Percentiles rank a stretch among this genome's conserved stretches.
phyloP scores from a whole-genome alignment of 2,888 invertebrate genomes.

The Syritta pipiens region DNA sequence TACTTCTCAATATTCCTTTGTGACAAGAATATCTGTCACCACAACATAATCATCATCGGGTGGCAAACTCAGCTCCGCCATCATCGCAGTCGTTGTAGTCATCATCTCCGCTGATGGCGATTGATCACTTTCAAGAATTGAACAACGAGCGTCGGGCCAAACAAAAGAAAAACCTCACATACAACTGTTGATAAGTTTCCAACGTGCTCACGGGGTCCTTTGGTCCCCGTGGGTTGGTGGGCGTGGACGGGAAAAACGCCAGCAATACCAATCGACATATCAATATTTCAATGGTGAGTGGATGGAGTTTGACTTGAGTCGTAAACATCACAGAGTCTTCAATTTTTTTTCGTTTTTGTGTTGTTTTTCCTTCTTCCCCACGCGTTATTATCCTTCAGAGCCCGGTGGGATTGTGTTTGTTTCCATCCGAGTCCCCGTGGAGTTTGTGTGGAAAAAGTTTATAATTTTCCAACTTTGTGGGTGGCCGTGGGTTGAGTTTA shows the following conservation, averaged over 20 bases:
- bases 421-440: slow-evolving; percentile 26
- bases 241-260: not conserved
- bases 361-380: not conserved
- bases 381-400: slow-evolving; percentile 19
- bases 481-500: no score
- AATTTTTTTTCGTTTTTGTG: not conserved
- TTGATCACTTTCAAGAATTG: slow-evolving; percentile 53
- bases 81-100: slow-evolving; percentile 25
- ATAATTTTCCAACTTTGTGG: slow-evolving; percentile 46
- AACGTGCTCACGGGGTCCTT: slow-evolving; percentile 30
- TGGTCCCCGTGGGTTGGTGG: not conserved
- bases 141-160: slow-evolving; percentile 14
- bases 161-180: slow-evolving; percentile 25
- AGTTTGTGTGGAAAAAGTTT: slow-evolving; percentile 33
- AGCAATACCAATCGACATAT: slow-evolving; percentile 24
- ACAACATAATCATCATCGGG: slow-evolving; percentile 28
- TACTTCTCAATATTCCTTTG: slow-evolving; percentile 38
- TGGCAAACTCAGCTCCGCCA: slow-evolving; percentile 13
- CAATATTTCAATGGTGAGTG: slow-evolving; percentile 20
- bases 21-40: slow-evolving; percentile 43
- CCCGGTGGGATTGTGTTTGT: slow-evolving; percentile 35
- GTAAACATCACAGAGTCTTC: slow-evolving; percentile 3
- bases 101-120: slow-evolving; percentile 39
- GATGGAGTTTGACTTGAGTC: not conserved
- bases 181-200: slow-evolving; percentile 57